phyloP scores from a whole-genome alignment of 92 coral and sea anemone species.

The Epizoanthus rinbou region DNA sequence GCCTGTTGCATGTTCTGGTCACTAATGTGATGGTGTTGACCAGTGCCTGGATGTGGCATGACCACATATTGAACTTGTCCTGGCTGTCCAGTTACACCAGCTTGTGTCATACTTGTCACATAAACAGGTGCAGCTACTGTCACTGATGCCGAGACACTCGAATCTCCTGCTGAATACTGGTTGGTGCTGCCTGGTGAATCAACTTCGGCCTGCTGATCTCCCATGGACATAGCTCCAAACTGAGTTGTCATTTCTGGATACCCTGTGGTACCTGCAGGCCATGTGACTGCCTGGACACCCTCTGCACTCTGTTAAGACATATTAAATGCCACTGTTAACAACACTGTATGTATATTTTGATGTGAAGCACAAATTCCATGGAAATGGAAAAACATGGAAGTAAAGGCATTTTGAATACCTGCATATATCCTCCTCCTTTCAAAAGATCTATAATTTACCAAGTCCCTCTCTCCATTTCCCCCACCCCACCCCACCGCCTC shows the following conservation, averaged over 20 bases:
- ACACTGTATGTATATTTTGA: not conserved
- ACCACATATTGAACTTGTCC: constrained; percentile 91
- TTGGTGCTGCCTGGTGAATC: constrained; percentile 54
- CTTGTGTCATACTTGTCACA: constrained; percentile 82
- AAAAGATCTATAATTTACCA: too few species aligned
- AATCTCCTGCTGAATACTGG: constrained; percentile 67
- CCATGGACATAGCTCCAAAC: constrained; percentile 76
- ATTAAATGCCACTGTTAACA: not conserved
- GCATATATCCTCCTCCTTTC: too few species aligned
- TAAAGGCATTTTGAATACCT: too few species aligned
- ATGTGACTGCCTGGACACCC: constrained; percentile 54
- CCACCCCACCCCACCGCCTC: too few species aligned
- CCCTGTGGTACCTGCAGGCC: constrained; percentile 63
- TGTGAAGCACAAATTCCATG: not conserved
- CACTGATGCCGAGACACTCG: constrained; percentile 69
- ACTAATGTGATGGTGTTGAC: constrained; percentile 63
- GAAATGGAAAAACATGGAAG: too few species aligned
- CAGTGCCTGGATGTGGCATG: constrained; percentile 74
- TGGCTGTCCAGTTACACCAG: constrained; percentile 78
- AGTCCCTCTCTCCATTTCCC: too few species aligned
- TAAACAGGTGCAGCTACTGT: constrained; percentile 75
- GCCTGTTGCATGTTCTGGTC: constrained; percentile 63
- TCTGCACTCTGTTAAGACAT: constrained; percentile 64
- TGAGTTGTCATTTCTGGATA: constrained; percentile 85
- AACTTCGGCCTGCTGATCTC: constrained; percentile 70